These are phyloP conservation scores for Atta colombica DNA, from an alignment of 1,140 invertebrate genomes.

Conservation along the genomic window DNA sequence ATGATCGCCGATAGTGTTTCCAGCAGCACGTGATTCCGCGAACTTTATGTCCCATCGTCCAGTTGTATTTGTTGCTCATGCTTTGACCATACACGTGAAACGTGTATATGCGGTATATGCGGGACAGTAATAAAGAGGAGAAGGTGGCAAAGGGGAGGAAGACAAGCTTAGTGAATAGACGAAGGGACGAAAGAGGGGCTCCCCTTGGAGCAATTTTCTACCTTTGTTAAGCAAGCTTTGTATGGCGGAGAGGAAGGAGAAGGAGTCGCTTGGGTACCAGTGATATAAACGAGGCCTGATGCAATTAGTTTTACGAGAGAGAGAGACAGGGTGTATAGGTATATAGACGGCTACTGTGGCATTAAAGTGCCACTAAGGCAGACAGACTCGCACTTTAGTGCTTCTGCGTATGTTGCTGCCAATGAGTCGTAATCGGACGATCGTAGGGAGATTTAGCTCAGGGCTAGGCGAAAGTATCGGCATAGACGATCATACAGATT, in stretches of 20 bases:
- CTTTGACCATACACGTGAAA: conserved; percentile 46
- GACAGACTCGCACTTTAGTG: conserved; percentile 77
- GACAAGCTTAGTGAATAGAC: background rate
- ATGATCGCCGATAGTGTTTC: conserved; percentile 27
- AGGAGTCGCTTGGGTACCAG: conserved; percentile 69
- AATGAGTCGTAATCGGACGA: conserved; percentile 70
- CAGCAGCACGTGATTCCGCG: conserved; percentile 58
- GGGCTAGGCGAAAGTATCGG: conserved; percentile 81
- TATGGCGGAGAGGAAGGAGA: conserved; percentile 1
- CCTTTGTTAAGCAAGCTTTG: conserved; percentile 79
- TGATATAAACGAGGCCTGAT: conserved; percentile 83
- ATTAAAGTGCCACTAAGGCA: conserved; percentile 81
- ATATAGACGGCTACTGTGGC: conserved; percentile 75
- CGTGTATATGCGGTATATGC: conserved; percentile 62
- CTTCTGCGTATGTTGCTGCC: conserved; percentile 64
- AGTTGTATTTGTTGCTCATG: conserved; percentile 56
- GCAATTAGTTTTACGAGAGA: conserved; percentile 84
- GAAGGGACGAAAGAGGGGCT: conserved; percentile 22
- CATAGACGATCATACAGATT: conserved; percentile 81
- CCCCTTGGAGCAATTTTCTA: conserved; percentile 77
- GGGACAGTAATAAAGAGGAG: conserved; percentile 36
- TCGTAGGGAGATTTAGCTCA: conserved; percentile 77
- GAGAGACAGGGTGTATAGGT: conserved; percentile 75
- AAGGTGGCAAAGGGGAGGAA: conserved; percentile 40
- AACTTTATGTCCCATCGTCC: conserved; percentile 68